Percentiles rank a stretch among this genome's conserved stretches.
Evolutionary conservation across 2,797 vertebrate species (phyloP).

Genomic region (Centroberyx gerrardi): DNA sequence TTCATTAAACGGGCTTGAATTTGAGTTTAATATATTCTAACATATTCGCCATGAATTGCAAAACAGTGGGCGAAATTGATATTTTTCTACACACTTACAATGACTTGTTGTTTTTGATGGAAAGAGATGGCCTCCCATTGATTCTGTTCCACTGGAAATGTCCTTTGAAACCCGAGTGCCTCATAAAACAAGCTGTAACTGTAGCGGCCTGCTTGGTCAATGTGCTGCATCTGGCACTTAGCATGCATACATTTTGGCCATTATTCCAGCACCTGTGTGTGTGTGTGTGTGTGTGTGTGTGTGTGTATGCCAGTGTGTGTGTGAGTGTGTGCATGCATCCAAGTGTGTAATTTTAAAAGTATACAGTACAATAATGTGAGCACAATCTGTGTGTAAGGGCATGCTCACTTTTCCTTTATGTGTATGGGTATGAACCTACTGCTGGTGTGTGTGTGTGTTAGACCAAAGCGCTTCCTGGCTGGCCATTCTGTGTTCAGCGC

Average conservation of each 20-base stretch:
- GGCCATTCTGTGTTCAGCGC: constrained; percentile 27
- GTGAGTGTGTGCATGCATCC: not conserved
- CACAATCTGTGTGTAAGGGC: not conserved
- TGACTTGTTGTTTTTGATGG: constrained; percentile 4
- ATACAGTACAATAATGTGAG: not conserved
- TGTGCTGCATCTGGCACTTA: constrained; percentile 50
- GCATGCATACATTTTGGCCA: constrained; percentile 38
- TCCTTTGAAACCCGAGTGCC: constrained; percentile 46
- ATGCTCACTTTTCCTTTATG: constrained; percentile 20
- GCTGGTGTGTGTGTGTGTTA: constrained; percentile 19
- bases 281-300: not conserved
- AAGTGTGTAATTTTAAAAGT: not conserved
- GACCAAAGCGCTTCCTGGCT: constrained; percentile 47
- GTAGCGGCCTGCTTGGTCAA: constrained; percentile 29
- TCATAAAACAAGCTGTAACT: constrained; percentile 45
- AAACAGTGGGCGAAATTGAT: constrained; percentile 38
- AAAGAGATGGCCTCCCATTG: constrained; percentile 12
- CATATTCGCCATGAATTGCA: constrained; percentile 8
- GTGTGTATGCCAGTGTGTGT: not conserved
- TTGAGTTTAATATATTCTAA: constrained; percentile 27
- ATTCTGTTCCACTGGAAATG: constrained; percentile 25
- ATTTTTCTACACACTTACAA: constrained; percentile 21
- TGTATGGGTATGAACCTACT: constrained; percentile 22
- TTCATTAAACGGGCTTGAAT: constrained; percentile 13
- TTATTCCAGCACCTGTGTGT: constrained; percentile 50